A percentile compares a stretch with the other conserved stretches of the same genome.
Conservation (phyloP, 2,113 vertebrate genomes). For the Mobula hypostoma region DNA sequence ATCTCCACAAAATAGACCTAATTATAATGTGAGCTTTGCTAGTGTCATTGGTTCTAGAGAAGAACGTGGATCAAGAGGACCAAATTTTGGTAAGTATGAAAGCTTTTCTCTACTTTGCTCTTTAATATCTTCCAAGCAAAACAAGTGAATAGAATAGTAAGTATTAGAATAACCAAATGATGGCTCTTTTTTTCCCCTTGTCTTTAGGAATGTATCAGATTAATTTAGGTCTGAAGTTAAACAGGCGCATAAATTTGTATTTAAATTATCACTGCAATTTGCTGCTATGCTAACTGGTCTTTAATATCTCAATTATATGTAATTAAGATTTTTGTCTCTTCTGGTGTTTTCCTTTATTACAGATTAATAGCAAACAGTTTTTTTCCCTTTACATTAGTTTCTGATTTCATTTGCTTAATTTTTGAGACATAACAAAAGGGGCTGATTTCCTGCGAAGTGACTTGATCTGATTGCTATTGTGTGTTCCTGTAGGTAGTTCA, state of each 20-base stretch:
- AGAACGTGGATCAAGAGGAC: slow-evolving; percentile 61
- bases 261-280: not conserved
- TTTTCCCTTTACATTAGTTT: not conserved
- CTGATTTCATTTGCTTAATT: not conserved
- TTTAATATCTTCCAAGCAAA: not conserved
- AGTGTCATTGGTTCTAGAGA: slow-evolving; percentile 61
- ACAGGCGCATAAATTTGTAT: not conserved
- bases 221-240: not conserved
- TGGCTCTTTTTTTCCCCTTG: not conserved
- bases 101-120: not conserved
- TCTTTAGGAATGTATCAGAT: not conserved
- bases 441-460: too few relatives aligned
- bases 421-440: not conserved
- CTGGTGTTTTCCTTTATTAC: not conserved
- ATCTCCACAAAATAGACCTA: slow-evolving; percentile 87
- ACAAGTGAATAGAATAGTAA: not conserved
- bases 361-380: not conserved
- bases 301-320: not conserved
- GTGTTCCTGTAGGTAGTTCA: not conserved
- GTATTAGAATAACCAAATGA: not conserved
- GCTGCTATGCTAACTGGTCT: not conserved
- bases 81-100: slow-evolving; percentile 63
- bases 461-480: not conserved
- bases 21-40: slow-evolving; percentile 91
- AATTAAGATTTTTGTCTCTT: not conserved